phyloP scores from a whole-genome alignment of 2,888 invertebrate genomes.

The Corythucha ciliata region DNA sequence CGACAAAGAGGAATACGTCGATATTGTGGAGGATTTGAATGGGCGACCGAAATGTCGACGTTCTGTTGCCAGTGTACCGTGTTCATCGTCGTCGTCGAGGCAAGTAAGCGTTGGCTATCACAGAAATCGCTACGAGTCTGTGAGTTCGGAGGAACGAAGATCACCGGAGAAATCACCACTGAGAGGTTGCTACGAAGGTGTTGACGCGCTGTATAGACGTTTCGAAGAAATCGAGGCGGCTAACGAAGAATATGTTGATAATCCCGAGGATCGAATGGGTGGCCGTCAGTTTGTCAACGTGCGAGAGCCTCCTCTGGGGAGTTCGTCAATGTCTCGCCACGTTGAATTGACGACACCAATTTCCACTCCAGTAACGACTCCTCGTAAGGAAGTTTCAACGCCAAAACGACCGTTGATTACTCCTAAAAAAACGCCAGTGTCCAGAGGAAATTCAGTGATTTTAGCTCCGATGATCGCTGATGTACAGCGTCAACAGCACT shows the following conservation, averaged over 20 bases:
- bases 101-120: conserved; percentile 18
- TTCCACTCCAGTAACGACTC: conserved; percentile 15
- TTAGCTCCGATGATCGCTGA: conserved; percentile 28
- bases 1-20: conserved; percentile 21
- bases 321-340: conserved; percentile 15
- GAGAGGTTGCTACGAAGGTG: conserved; percentile 1
- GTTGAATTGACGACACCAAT: not conserved
- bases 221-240: conserved; percentile 20
- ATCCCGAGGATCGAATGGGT: conserved; percentile 27
- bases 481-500: conserved; percentile 19
- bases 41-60: conserved; percentile 21
- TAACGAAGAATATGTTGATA: conserved; percentile 28
- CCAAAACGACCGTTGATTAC: conserved; percentile 5
- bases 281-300: conserved; percentile 6
- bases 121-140: conserved; percentile 17
- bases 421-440: conserved; percentile 21
- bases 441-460: conserved; percentile 23
- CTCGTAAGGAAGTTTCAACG: conserved; percentile 7
- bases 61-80: conserved; percentile 22
- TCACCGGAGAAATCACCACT: not conserved
- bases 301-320: conserved; percentile 26
- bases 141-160: conserved; percentile 15
- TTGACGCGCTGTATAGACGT: conserved; percentile 9
- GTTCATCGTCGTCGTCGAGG: not conserved
- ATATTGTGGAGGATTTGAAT: conserved; percentile 11